Evolutionary conservation across 2,113 vertebrate genomes (phyloP).

Genomic region (Antidorcas marsupialis): DNA sequence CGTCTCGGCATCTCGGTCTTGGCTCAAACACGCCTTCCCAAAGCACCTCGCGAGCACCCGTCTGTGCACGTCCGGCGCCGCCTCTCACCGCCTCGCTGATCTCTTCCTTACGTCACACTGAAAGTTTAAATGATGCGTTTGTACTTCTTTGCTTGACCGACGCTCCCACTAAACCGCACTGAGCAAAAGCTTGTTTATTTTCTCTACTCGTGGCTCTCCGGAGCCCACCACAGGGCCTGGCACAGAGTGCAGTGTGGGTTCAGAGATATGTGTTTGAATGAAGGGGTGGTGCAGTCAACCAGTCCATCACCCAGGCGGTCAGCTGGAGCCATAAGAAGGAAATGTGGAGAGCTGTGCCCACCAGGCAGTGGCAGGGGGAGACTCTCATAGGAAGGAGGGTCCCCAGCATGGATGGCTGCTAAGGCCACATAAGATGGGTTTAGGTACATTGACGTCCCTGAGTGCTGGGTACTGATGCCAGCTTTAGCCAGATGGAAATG

Average conservation of each 20-base stretch:
- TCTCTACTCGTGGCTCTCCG: background rate
- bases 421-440: background rate
- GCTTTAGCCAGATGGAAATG: background rate
- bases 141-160: background rate
- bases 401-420: background rate
- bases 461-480: background rate
- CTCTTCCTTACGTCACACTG: background rate
- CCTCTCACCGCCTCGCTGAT: background rate
- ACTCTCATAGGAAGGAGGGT: background rate
- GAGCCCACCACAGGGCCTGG: background rate
- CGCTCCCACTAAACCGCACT: background rate
- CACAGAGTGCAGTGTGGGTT: background rate
- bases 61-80: too few species aligned
- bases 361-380: background rate
- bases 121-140: background rate
- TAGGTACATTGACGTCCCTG: background rate
- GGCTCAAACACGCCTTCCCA: background rate
- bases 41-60: background rate
- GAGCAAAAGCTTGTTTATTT: background rate
- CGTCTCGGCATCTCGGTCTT: background rate
- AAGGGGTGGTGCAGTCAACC: background rate
- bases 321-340: background rate
- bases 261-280: background rate
- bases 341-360: background rate
- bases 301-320: background rate